Conservation (phyloP, 2,888 invertebrate species). For the Luperina testacea region DNA sequence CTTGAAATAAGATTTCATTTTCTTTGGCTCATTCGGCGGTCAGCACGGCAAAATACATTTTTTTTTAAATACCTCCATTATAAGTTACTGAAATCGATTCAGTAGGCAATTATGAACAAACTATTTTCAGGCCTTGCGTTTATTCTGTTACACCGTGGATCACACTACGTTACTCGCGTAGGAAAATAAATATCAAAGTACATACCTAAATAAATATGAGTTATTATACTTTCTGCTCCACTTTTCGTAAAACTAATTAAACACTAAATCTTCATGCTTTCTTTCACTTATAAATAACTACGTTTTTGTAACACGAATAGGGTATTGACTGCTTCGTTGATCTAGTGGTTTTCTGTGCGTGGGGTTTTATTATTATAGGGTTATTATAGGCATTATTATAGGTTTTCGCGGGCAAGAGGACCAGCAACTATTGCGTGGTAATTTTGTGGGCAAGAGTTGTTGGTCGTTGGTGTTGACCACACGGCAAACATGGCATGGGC, state of each 20-base stretch:
- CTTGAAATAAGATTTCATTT: too few relatives aligned
- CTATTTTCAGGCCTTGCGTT: too few relatives aligned
- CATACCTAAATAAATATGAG: conserved; percentile 2
- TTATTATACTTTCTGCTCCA: conserved; percentile 6
- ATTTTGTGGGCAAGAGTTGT: background rate
- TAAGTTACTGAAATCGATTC: too few relatives aligned
- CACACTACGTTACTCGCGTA: background rate
- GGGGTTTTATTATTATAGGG: background rate
- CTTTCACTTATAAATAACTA: background rate
- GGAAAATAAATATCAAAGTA: background rate
- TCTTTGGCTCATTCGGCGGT: too few relatives aligned
- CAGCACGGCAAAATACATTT: too few relatives aligned
- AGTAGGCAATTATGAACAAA: too few relatives aligned
- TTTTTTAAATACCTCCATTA: too few relatives aligned
- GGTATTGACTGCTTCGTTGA: background rate
- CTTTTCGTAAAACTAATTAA: conserved; percentile 17
- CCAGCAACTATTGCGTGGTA: background rate
- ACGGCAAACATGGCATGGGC: too few relatives aligned
- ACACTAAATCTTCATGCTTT: conserved; percentile 28
- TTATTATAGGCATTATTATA: too few relatives aligned
- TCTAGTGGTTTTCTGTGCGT: background rate
- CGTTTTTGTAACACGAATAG: conserved; percentile 4
- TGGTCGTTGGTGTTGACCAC: too few relatives aligned
- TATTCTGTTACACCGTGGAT: too few relatives aligned
- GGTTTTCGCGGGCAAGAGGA: background rate